Evolutionary conservation across 2,888 invertebrate genomes (phyloP), one percentile per base, ranked within the genome.

Genomic region (Napeogenes sylphis): DNA sequence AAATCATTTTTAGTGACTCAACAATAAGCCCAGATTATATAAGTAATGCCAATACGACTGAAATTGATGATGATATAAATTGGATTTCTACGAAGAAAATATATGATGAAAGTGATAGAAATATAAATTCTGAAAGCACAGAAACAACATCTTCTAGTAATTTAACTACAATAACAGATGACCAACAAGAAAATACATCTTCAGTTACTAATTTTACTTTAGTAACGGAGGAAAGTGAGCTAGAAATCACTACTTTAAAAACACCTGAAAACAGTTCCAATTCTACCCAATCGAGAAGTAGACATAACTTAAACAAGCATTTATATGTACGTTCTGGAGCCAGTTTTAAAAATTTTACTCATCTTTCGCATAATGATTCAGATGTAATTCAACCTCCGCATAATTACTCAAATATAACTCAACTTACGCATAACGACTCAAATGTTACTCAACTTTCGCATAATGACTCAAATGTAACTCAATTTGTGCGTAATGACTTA

Each of bases 1-100:
- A 55, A 32, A 55, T 55, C n/a, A 55, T 51, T 32, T 45, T 58
- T 45, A 61, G 47, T 54, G 62, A 62, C 38, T 56, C 42, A 13
- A 54, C 35, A 13, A 45, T 30, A n/a, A 3, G 33, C 2, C 21
- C 47, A 30, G 51, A 58, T 32, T n/a, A 10, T 32, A 8, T 45
- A 10, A 33, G 56, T 14, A 10, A 45, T 47, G 53, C 4, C 21
- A 51, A 33, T 53, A 55, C 45, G 4, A 59, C n/a, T 42, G 42
- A 42, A 14, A 21, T 14, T 33, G 57, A 4, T 35, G 14, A 58
- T 35, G 42, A 64, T 35, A 53, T 33, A 54, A 30, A 8, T 8
- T 45, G 58, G 55, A 30, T 32, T 42, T 35, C 51, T 45, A 64
- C 57, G n/a, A 54, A 55, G 33, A 61, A 55, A 45, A 35, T 56